Evolutionary conservation across 2,113 vertebrate species (phyloP).

Genomic region (Alligator mississippiensis): DNA sequence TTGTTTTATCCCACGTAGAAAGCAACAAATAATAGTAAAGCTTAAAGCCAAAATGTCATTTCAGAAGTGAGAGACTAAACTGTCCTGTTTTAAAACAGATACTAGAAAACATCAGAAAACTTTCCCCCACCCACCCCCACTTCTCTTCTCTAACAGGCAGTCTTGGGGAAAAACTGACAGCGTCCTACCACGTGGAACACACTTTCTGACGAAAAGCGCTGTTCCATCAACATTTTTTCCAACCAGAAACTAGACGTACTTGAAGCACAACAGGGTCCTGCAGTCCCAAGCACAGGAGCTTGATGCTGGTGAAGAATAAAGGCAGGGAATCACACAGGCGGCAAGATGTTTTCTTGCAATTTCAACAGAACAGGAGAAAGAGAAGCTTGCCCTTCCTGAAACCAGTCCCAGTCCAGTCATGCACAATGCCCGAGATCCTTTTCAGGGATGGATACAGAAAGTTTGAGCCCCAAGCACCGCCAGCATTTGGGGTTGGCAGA

Average conservation of each 20-base stretch:
- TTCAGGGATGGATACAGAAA: neutral
- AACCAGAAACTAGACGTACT: neutral
- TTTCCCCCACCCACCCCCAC: too few species aligned
- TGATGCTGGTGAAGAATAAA: neutral
- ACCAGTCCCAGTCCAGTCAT: too few species aligned
- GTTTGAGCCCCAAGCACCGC: neutral
- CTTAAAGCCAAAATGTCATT: neutral
- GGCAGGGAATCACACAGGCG: neutral
- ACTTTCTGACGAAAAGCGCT: neutral
- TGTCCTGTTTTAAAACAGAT: neutral
- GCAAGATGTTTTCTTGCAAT: neutral
- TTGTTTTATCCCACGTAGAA: too few species aligned
- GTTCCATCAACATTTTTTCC: neutral
- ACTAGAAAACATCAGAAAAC: neutral
- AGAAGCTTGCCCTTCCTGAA: neutral
- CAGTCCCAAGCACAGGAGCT: neutral
- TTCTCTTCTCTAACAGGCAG: neutral
- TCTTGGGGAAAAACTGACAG: neutral
- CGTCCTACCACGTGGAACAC: neutral
- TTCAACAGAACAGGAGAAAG: neutral
- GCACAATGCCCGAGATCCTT: neutral
- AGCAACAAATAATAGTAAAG: neutral
- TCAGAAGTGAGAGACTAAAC: neutral
- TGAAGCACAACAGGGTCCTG: neutral
- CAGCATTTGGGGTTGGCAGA: neutral